Base-by-base conservation (phyloP, 2,113 vertebrate species). In the Oxyruncus cristatus region DNA sequence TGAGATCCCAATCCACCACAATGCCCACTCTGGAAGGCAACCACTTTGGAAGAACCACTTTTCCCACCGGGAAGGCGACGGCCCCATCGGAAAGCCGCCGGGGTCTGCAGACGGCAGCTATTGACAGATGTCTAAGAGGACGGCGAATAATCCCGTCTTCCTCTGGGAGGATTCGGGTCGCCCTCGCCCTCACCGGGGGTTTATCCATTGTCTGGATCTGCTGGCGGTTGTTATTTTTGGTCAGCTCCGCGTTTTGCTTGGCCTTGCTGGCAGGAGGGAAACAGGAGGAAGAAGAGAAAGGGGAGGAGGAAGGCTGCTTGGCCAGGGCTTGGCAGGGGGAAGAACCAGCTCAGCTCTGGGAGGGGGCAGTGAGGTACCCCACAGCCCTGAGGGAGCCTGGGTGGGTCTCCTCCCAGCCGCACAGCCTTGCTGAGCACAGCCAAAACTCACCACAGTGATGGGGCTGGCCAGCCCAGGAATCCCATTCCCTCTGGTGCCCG, bases 201-300 rank as follows among this genome's bases (percentile, higher is more conserved):
- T 97, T 96, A 94, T 93, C 95, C 95, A 90, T 96, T 96, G 95
- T 96, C 95, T 96, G 93, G 85, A 93, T 93, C 88, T 95, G 88
- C 76, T 6, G 20, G 93, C 20, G 1, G 75, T 88, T 95, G 95
- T 95, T 94, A 96, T 95, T 96, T 93, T 93, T 96, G 95, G 90
- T 94, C 90, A 90, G 93, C 73, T 14, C 49, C 1, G 0, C 52
- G 7, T 94, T 96, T 95, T 91, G 62, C 89, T 96, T 96, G 95
- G 93, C 91, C 83, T 71, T 1, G 0, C 90, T 27, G 46, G 88
- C 73, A 68, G 89, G 58, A 86, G 92, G 79, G 78, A 93, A 92
- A 74, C 2, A 15, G 68, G 71, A 96, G 62, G 86, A 97, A 91
- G 93, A 96, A 59, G 81, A 93, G 85, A 89, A 93, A 88, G 23